Evolutionary conservation across 2,113 vertebrate genomes (phyloP).

Genomic region (Prinia subflava): DNA sequence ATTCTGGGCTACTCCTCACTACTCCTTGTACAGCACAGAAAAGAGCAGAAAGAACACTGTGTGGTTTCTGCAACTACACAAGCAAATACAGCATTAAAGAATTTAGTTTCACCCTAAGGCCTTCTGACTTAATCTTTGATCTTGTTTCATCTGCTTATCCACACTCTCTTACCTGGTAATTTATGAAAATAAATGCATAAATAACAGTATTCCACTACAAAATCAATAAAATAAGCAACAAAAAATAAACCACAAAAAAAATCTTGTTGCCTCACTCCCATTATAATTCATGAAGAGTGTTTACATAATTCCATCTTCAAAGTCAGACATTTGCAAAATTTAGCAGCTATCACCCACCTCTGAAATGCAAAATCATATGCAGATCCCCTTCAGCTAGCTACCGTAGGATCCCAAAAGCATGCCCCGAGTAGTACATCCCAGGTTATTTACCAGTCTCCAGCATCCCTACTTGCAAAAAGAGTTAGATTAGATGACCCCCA

Average conservation of each 20-base stretch:
- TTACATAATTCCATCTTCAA: slow-evolving; percentile 48
- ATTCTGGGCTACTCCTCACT: background rate
- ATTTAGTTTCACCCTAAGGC: slow-evolving; percentile 28
- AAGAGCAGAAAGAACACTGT: background rate
- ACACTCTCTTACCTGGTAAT: slow-evolving; percentile 37
- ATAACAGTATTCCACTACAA: slow-evolving; percentile 11
- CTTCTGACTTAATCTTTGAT: slow-evolving; percentile 36
- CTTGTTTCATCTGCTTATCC: slow-evolving; percentile 52
- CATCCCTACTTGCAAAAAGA: background rate
- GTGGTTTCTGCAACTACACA: slow-evolving; percentile 4
- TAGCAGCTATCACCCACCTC: slow-evolving; percentile 7
- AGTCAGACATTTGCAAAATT: slow-evolving; percentile 31
- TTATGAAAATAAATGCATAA: slow-evolving; percentile 53
- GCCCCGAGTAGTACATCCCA: background rate
- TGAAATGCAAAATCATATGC: slow-evolving; percentile 5
- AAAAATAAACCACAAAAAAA: slow-evolving; percentile 41
- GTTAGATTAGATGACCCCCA: background rate
- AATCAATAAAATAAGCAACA: slow-evolving; percentile 56
- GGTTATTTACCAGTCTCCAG: background rate
- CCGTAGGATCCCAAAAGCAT: background rate
- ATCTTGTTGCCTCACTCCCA: background rate
- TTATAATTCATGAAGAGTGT: slow-evolving; percentile 19
- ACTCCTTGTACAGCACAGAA: background rate
- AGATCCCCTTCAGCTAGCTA: background rate
- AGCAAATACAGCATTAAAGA: slow-evolving; percentile 39